Evolutionary conservation across 2,888 invertebrate species (phyloP).

Genomic region (Oxycera nigricornis): DNA sequence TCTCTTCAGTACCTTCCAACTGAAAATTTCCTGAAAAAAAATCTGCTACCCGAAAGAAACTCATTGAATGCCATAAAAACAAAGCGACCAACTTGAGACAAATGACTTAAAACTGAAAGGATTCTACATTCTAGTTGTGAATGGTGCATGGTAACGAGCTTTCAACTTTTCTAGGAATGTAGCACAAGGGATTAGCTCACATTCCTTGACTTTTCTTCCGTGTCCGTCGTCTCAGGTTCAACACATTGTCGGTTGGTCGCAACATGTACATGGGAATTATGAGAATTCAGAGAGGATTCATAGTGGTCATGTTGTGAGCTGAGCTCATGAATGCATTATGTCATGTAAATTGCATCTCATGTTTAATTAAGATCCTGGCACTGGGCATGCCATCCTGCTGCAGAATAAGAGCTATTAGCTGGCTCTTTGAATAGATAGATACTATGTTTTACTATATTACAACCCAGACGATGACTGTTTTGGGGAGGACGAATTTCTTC

Average conservation of each 20-base stretch:
- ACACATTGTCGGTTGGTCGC: too few relatives aligned
- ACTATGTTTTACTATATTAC: not conserved
- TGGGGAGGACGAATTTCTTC: not conserved
- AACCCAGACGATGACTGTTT: not conserved
- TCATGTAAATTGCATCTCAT: slow-evolving; percentile 38
- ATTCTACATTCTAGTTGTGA: not conserved
- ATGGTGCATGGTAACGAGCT: not conserved
- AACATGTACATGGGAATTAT: not conserved
- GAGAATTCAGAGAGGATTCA: not conserved
- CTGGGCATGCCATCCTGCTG: slow-evolving; percentile 7
- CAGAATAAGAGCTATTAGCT: not conserved
- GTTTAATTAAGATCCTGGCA: slow-evolving; percentile 35
- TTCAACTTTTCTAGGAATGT: not conserved
- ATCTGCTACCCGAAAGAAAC: too few relatives aligned
- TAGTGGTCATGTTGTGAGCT: slow-evolving; percentile 16
- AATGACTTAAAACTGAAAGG: slow-evolving; percentile 4
- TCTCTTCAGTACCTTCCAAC: too few relatives aligned
- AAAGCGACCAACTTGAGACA: slow-evolving; percentile 5
- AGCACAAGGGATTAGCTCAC: not conserved
- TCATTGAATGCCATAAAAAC: too few relatives aligned
- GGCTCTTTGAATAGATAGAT: not conserved
- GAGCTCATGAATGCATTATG: slow-evolving; percentile 35
- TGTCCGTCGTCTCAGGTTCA: too few relatives aligned
- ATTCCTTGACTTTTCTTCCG: not conserved
- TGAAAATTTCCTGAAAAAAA: too few relatives aligned